Evolutionary conservation across 2,797 vertebrate species (phyloP).

Genomic region (Novumbra hubbsi): DNA sequence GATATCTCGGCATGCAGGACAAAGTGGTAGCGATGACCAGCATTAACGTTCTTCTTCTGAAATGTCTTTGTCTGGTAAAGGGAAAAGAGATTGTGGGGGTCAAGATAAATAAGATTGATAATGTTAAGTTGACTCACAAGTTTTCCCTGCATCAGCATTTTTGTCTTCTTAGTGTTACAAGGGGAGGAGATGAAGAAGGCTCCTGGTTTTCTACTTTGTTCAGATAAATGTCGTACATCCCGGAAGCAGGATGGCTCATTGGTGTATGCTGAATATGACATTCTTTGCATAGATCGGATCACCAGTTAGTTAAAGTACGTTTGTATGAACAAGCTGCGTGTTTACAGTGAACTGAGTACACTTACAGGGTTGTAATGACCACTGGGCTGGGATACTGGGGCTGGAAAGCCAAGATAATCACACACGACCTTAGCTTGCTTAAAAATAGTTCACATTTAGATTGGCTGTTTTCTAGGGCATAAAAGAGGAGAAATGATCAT

Average conservation of each 20-base stretch:
- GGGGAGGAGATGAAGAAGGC: neutral
- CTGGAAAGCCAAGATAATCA: constrained; percentile 54
- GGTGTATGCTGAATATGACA: neutral
- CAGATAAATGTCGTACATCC: neutral
- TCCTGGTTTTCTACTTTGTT: constrained; percentile 2
- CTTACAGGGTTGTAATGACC: constrained; percentile 47
- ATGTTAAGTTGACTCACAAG: neutral
- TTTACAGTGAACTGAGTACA: no score
- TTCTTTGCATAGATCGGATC: neutral
- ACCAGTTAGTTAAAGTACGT: neutral
- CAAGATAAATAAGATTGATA: neutral
- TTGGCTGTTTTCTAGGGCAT: constrained; percentile 38
- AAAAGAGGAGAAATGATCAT: neutral
- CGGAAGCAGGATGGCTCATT: neutral
- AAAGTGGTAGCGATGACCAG: constrained; percentile 1
- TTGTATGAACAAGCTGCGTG: no score
- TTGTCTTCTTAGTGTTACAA: neutral
- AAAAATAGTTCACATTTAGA: constrained; percentile 33
- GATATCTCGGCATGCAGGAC: constrained; percentile 7
- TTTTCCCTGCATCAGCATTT: constrained; percentile 1
- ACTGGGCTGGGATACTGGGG: constrained; percentile 48
- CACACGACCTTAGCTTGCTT: constrained; percentile 46
- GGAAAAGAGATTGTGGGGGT: neutral
- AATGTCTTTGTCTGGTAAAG: neutral
- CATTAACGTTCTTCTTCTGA: neutral